Percentiles rank a stretch among this genome's conserved stretches.
These are phyloP conservation scores for Pomatostomus ruficeps DNA, from an alignment of 2,113 vertebrate species.

Conservation along the genomic window DNA sequence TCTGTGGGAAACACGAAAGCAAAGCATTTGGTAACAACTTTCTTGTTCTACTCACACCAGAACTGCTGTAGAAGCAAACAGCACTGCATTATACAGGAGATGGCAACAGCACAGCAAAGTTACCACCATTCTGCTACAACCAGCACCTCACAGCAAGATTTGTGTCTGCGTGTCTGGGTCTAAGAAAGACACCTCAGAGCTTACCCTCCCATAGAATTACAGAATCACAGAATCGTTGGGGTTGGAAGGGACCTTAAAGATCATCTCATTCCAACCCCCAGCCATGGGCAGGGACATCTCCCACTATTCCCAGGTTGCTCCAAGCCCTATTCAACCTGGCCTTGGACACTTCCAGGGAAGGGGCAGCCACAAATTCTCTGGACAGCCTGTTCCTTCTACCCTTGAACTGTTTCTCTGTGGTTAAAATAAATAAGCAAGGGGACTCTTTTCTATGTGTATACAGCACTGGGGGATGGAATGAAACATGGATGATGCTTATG, in stretches of 20 bases:
- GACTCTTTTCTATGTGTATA: background rate
- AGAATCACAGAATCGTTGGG: background rate
- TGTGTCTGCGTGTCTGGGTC: background rate
- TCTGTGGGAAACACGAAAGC: background rate
- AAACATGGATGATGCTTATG: fast-evolving
- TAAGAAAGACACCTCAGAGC: background rate
- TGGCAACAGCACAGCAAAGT: background rate
- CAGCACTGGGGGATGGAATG: background rate
- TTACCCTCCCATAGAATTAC: background rate
- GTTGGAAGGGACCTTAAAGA: background rate
- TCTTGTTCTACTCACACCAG: background rate
- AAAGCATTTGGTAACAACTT: background rate
- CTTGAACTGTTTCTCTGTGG: background rate
- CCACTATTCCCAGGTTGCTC: fast-evolving
- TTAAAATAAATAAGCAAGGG: background rate
- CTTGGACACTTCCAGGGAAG: background rate
- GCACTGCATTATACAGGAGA: background rate
- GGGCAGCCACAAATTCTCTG: background rate
- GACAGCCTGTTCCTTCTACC: background rate
- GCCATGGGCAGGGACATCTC: background rate
- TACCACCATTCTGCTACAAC: background rate
- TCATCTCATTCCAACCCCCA: fast-evolving
- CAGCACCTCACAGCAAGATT: background rate
- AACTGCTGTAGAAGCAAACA: background rate
- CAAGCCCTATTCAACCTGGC: fast-evolving